Percentiles rank a stretch among this genome's conserved stretches.
Conservation (phyloP, 2,888 invertebrate species). For the Leptopilina myrica region DNA sequence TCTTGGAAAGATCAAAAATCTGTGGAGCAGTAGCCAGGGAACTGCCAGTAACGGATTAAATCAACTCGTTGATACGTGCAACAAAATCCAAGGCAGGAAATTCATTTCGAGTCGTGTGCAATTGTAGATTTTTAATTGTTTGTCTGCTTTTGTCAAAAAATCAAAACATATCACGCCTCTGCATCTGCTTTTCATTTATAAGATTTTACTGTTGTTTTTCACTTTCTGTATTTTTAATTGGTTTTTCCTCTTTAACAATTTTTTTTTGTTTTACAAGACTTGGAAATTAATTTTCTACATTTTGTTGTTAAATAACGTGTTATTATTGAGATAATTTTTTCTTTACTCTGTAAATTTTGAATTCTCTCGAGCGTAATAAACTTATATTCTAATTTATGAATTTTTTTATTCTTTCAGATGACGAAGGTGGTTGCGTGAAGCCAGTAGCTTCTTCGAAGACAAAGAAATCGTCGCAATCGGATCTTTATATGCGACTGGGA, state of each 20-base stretch:
- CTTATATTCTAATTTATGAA: neutral
- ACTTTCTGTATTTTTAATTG: neutral
- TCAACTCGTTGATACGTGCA: slow-evolving; percentile 80
- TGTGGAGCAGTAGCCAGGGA: slow-evolving; percentile 89
- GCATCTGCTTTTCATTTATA: neutral
- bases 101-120: slow-evolving; percentile 37
- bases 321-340: neutral
- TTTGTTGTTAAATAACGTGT: too few relatives aligned
- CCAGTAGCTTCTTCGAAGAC: slow-evolving; percentile 76
- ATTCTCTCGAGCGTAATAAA: too few relatives aligned
- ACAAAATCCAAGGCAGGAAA: slow-evolving; percentile 81
- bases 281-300: neutral
- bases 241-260: neutral
- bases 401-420: slow-evolving; percentile 78
- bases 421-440: slow-evolving; percentile 85
- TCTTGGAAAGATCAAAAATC: slow-evolving; percentile 91
- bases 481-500: slow-evolving; percentile 89
- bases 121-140: slow-evolving; percentile 24
- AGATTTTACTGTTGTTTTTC: neutral
- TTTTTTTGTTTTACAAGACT: neutral
- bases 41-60: slow-evolving; percentile 87
- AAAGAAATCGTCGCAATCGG: slow-evolving; percentile 81
- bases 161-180: neutral
- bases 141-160: neutral
- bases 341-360: neutral